Evolutionary conservation across 2,888 invertebrate species (phyloP).

Genomic region (Ophioninae sp.): DNA sequence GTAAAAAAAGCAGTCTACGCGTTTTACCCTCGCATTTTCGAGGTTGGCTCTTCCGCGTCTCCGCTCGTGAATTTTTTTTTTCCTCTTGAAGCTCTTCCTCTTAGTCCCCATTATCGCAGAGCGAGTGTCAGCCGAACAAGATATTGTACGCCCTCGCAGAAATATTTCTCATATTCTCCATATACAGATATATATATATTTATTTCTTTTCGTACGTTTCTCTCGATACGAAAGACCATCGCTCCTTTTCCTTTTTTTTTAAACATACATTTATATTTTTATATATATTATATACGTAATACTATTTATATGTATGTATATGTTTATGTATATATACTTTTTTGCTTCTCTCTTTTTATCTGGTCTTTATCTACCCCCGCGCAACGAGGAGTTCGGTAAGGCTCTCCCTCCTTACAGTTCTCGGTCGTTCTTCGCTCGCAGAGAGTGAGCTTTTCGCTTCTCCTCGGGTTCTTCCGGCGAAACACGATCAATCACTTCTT

Average conservation of each 20-base stretch:
- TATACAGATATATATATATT: constrained; percentile 57
- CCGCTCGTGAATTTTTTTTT: constrained; percentile 41
- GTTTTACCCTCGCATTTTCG: not conserved
- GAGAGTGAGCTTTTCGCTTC: constrained; percentile 56
- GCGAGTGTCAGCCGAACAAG: constrained; percentile 17
- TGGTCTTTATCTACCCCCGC: constrained; percentile 63
- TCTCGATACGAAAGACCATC: constrained; percentile 49
- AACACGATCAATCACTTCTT: constrained; percentile 81
- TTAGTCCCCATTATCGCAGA: constrained; percentile 75
- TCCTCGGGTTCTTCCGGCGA: constrained; percentile 77
- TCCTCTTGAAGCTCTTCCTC: constrained; percentile 74
- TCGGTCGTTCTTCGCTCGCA: constrained; percentile 50
- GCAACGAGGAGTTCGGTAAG: constrained; percentile 54
- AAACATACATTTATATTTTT: constrained; percentile 53
- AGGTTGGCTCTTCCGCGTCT: not conserved
- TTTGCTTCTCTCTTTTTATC: constrained; percentile 64
- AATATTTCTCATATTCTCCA: constrained; percentile 38
- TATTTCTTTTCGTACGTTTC: constrained; percentile 59
- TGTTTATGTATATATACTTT: constrained; percentile 55
- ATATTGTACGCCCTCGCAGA: constrained; percentile 36
- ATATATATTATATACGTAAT: constrained; percentile 32
- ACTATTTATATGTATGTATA: constrained; percentile 48
- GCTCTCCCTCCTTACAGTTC: constrained; percentile 45
- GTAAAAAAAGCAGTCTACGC: not conserved
- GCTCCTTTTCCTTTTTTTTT: constrained; percentile 19